Base-by-base conservation (phyloP, 2,888 invertebrate species). In the Limnephilus marmoratus region DNA sequence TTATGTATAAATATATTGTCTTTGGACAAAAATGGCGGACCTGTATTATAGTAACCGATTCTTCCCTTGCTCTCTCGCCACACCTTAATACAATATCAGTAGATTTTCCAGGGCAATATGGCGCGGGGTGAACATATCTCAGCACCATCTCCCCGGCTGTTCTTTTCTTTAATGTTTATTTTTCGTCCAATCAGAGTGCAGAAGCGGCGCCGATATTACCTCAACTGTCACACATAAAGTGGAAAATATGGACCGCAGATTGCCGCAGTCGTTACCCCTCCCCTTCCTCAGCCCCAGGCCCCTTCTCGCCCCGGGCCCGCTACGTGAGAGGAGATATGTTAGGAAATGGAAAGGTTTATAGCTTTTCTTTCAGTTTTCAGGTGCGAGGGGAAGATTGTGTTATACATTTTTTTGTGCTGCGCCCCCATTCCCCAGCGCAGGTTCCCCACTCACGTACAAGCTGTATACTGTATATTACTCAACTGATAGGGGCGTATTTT, bases 171-270 rank as follows among this genome's bases (percentile, higher is more conserved):
- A 96, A 96, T 96, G 96, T 96, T 95, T 96, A 96, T 96, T 96
- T 96, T 96, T 96, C 96, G 96, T 96, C 96, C 96, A 96, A 96
- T 96, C 96, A 96, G 96, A 96, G 96, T 95, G 95, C 96, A 96
- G 96, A 96, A 95, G 96, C 96, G 96, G 96, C 96, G 96, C 96
- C 96, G 96, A 96, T 96, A 96, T 96, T 96, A 96, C 96, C 96
- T 96, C 96, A 96, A 96, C 96, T 96, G 96, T 96, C 96, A 96
- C 96, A 96, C 96, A 96, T 96, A 96, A 96, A 96, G 96, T 96
- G 96, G 96, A 96, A 96, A 96, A 96, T 96, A 96, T 96, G 96
- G 96, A 96, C 96, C 96, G 95, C 95, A 95, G 96, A 95, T 96
- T 95, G 96, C 93, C 94, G 94, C 94, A 94, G 94, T 93, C 93